Percentiles rank a stretch among this genome's conserved stretches.
Conservation (phyloP, 2,888 invertebrate species). For the Iselma pallidipennis region DNA sequence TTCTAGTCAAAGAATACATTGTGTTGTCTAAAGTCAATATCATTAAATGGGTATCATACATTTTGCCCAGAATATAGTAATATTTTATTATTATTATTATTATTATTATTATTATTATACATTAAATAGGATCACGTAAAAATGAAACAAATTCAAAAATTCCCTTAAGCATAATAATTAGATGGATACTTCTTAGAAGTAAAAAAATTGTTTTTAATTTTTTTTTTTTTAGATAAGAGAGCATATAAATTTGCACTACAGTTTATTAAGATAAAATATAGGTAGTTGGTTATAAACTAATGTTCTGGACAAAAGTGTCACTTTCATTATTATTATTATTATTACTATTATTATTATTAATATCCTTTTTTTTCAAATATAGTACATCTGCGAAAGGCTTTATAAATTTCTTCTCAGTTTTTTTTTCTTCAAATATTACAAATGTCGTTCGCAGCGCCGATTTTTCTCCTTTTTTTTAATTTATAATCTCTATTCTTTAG, state of each 20-base stretch:
- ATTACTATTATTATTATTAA: slow-evolving; percentile 40
- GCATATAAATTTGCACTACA: neutral
- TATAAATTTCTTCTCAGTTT: slow-evolving; percentile 34
- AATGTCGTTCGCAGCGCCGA: slow-evolving; percentile 52
- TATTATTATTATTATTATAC: slow-evolving; percentile 37
- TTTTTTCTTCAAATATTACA: slow-evolving; percentile 40
- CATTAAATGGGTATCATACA: slow-evolving; percentile 53
- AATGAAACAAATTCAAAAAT: slow-evolving; percentile 34
- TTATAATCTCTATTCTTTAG: slow-evolving; percentile 49
- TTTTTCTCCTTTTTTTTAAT: slow-evolving; percentile 35
- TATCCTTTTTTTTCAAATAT: slow-evolving; percentile 44
- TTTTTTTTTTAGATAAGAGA: slow-evolving; percentile 32
- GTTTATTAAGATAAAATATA: slow-evolving; percentile 1
- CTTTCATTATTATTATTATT: slow-evolving; percentile 34
- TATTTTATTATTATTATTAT: slow-evolving; percentile 21
- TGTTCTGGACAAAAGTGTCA: slow-evolving; percentile 51
- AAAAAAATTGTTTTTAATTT: slow-evolving; percentile 40
- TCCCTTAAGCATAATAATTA: slow-evolving; percentile 37
- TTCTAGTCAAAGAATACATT: slow-evolving; percentile 59
- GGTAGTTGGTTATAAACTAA: slow-evolving; percentile 16
- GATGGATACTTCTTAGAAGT: slow-evolving; percentile 52
- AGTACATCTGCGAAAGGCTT: slow-evolving; percentile 56
- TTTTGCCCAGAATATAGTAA: slow-evolving; percentile 50
- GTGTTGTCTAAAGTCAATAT: slow-evolving; percentile 57
- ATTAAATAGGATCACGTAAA: slow-evolving; percentile 24